A percentile compares a stretch with the other conserved stretches of the same genome.
Conservation (phyloP, 1,140 invertebrate species). For the Branchinecta lindahli region DNA sequence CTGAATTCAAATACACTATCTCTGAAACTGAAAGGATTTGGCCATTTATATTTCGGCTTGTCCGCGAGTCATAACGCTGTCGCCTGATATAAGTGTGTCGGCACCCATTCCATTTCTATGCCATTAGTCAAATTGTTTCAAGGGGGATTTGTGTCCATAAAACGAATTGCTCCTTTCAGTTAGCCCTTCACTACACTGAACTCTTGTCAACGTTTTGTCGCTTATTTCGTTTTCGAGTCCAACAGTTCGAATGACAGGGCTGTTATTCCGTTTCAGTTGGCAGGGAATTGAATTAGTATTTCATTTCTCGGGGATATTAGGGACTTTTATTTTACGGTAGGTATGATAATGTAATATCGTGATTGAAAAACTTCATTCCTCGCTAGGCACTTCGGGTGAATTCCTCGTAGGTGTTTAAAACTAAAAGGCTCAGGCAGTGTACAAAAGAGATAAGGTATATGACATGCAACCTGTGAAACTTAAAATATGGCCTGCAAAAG, state of each 20-base stretch:
- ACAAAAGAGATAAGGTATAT: too few relatives aligned
- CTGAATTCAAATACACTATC: too few relatives aligned
- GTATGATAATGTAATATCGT: constrained; percentile 3
- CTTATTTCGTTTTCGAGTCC: constrained; percentile 6
- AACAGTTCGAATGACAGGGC: constrained; percentile 1
- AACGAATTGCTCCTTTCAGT: neutral
- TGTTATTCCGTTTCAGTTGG: constrained; percentile 3
- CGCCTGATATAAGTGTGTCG: too few relatives aligned
- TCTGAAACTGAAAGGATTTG: too few relatives aligned
- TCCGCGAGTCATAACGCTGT: too few relatives aligned
- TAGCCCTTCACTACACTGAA: neutral
- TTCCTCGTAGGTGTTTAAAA: too few relatives aligned
- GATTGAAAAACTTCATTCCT: neutral
- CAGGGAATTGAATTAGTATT: neutral
- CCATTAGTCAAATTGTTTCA: constrained; percentile 10
- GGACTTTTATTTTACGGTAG: neutral
- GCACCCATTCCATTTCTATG: neutral
- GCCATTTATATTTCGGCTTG: too few relatives aligned
- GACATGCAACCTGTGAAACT: too few relatives aligned
- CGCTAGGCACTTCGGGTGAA: too few relatives aligned
- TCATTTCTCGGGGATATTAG: neutral
- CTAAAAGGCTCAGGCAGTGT: too few relatives aligned
- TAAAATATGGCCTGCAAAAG: too few relatives aligned
- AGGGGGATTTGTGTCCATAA: constrained; percentile 10
- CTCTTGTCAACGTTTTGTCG: neutral